Conservation (phyloP, 2,888 invertebrate species). For the Mayetiola destructor region DNA sequence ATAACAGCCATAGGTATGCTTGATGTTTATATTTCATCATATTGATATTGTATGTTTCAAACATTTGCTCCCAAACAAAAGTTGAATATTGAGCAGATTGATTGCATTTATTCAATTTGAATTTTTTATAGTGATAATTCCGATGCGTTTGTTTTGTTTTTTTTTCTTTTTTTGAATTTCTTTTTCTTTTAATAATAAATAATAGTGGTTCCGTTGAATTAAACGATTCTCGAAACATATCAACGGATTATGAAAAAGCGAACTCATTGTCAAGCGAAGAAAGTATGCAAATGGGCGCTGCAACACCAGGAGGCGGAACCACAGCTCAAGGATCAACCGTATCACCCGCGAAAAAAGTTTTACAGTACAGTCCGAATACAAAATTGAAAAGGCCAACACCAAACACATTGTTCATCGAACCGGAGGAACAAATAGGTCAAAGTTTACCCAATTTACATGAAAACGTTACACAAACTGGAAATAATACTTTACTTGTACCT, state of each 20-base stretch:
- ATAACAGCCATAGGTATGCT: constrained; percentile 59
- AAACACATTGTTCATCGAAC: constrained; percentile 62
- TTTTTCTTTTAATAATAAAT: not conserved
- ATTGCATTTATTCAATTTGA: not conserved
- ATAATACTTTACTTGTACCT: constrained; percentile 43
- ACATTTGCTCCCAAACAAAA: too few relatives aligned
- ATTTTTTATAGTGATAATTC: not conserved
- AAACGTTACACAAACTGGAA: constrained; percentile 32
- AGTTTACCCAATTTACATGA: constrained; percentile 60
- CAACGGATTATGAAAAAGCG: constrained; percentile 48
- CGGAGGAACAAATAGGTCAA: constrained; percentile 54
- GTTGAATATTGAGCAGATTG: too few relatives aligned
- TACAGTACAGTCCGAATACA: constrained; percentile 33
- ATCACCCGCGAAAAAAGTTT: constrained; percentile 13
- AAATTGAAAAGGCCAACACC: constrained; percentile 39
- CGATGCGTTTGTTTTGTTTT: not conserved
- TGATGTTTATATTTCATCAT: too few relatives aligned
- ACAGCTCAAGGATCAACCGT: not conserved
- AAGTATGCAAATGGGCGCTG: constrained; percentile 27
- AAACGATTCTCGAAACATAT: constrained; percentile 47
- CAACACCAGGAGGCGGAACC: not conserved
- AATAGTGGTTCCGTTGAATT: constrained; percentile 50
- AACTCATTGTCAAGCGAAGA: constrained; percentile 52
- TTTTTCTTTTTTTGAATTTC: not conserved
- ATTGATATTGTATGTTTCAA: too few relatives aligned